Evolutionary conservation across 2,113 vertebrate genomes (phyloP), one percentile per base, ranked within the genome.

Genomic region (Thalassarche chlororhynchos): DNA sequence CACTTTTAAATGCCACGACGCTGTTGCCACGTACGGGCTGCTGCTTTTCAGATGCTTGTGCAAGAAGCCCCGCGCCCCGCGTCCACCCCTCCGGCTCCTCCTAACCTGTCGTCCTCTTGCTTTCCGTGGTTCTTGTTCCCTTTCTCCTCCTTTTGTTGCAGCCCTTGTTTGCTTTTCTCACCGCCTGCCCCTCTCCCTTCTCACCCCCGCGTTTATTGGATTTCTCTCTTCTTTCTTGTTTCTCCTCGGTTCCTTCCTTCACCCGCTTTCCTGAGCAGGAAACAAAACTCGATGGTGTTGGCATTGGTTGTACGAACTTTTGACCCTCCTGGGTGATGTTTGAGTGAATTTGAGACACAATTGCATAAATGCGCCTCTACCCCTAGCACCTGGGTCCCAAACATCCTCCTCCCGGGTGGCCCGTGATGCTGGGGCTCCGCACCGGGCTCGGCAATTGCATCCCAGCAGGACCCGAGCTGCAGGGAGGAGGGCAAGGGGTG

Each of bases 131-230:
- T 13, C 87, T 87, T 9, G 38, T 57, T 94, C 58, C 94, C 85
- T 78, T 92, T 88, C 74, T 72, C 82, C 75, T 2, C 6, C 87
- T 86, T 82, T 89, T 88, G 87, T 91, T 29, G 36, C 76, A 51
- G 65, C 70, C 31, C 46, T 40, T 97, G 95, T 97, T 96, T 97
- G 97, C 92, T 97, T 97, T 97, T 97, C 96, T 96, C 97, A 96
- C 95, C 55, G 29, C 90, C 12, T 57, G 78, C 93, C 88, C 82
- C 90, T 92, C 92, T 96, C 87, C 84, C 89, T 93, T 93, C 95
- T 95, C 93, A 81, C 83, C 68, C 88, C 9, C 0, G 65, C 92
- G 55, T 95, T 97, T 97, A 97, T 94, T 96, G 95, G 95, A 94
- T 96, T 96, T 94, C 79, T 95, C 60, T 93, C 9, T 12, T 78